Base-by-base conservation (phyloP, 1,140 invertebrate species). In the Diorhabda carinulata region DNA sequence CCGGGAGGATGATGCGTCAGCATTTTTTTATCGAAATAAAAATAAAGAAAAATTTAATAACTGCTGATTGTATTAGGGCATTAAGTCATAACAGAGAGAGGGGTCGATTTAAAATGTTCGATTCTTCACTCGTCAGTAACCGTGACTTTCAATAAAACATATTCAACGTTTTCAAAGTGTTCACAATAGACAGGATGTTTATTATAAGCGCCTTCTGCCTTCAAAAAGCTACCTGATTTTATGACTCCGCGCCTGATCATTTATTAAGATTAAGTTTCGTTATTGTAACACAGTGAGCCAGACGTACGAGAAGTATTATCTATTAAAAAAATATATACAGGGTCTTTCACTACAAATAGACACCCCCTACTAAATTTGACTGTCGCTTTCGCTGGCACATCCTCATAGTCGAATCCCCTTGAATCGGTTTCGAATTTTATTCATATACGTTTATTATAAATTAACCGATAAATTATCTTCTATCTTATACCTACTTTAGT, bases 201-300 rank as follows among this genome's bases (percentile, higher is more conserved):
- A 74, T 74, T 74, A 72, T 74, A 68, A 52, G 47, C 47, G 47
- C 47, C 68, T 69, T 66, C 71, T 69, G 72, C 66, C 43, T 43
- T 64, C 63, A 56, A n/a, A 25, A 25, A 25, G 72, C 73, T 74
- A 74, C 73, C 73, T 74, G 73, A 74, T 74, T 74, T 74, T 74
- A 72, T 66, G 70, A 74, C 71, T 69, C 25, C 65, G 44, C 25
- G 65, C 57, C 65, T 65, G 64, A 74, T 74, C 73, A 74, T 74
- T 74, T 74, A 74, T 74, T 74, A 74, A 74, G 73, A 74, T 74
- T 74, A 74, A 72, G 73, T 74, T 74, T 74, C 69, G 65, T 73
- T 70, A 70, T 72, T 73, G 65, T 73, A 70, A 70, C 68, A 70
- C 65, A 70, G 66, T 61, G 61, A 67, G 72, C 67, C 64, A 67